Evolutionary conservation across 2,888 invertebrate genomes (phyloP), one percentile per base, ranked within the genome.

Genomic region (Aproaerema taeniolella): DNA sequence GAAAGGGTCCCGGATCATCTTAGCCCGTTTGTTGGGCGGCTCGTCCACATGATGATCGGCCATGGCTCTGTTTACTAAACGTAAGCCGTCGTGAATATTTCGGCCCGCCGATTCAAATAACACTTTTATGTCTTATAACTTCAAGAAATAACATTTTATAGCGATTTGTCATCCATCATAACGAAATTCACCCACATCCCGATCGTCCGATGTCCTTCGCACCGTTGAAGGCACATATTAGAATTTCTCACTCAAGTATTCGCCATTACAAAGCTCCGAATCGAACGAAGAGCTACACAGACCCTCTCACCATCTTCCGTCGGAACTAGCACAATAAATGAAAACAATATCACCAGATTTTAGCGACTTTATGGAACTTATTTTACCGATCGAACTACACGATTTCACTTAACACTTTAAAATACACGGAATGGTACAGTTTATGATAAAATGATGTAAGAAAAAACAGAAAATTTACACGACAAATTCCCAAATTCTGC

Each of bases 1-100:
- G 82, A 93, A 93, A 76, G 92, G 90, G 89, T 93, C 92, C 73
- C 89, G 87, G 82, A 96, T 92, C 88, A 97, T 92, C 89, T 97
- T 97, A 78, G 93, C 93, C 92, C 97, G 93, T 92, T 97, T 97
- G 80, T 93, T 95, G 86, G 97, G 96, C 91, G 96, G 97, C 89
- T 96, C 96, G 89, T 95, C 95, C 88, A 92, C 92, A 83, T 95
- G 91, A 89, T 95, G 95, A 91, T 97, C 97, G 89, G 95, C 95
- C 97, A 97, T 97, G 88, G 88, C 88, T 88, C 88, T 90, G 89
- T 90, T 90, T 90, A 89, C 89, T 88, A 89, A 89, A 88, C 88
- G 82, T 87, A 88, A 89, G 88, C 89, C 88, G 88, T 88, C 88
- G 87, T 83, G 81, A 86, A 81, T 83, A 83, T 79, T 83, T 82